Conservation (phyloP, 2,113 vertebrate species). For the Strigops habroptila region DNA sequence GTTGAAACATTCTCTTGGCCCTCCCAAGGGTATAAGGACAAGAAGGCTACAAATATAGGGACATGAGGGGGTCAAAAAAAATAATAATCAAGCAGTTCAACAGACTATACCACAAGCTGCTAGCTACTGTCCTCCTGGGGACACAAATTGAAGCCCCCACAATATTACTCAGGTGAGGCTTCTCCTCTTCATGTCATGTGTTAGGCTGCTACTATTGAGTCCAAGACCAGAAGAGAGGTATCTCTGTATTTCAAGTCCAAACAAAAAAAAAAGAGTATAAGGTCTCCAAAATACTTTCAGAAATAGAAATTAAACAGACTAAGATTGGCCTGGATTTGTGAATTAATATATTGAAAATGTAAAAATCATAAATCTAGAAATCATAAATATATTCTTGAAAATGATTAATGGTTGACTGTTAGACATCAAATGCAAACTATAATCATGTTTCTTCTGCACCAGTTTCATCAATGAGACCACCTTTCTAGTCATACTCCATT, state of each 20-base stretch:
- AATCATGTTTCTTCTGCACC: not conserved
- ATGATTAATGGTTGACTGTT: not conserved
- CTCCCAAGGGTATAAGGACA: conserved; percentile 40
- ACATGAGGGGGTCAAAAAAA: not conserved
- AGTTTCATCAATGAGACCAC: not conserved
- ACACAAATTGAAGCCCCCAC: not conserved
- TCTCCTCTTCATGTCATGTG: not conserved
- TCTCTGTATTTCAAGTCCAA: not conserved
- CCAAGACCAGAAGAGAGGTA: not conserved
- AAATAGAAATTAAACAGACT: not conserved
- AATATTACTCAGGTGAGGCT: not conserved
- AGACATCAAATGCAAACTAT: not conserved
- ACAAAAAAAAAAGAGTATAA: not conserved
- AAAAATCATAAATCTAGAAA: not conserved
- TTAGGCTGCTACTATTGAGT: not conserved
- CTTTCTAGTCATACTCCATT: not conserved
- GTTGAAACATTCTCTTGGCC: not conserved
- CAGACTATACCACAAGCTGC: conserved; percentile 4
- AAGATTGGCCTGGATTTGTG: not conserved
- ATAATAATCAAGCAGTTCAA: conserved; percentile 11
- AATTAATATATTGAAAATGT: not conserved
- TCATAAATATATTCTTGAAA: not conserved
- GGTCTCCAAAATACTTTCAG: not conserved
- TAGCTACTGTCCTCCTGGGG: conserved; percentile 26
- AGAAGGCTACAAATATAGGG: conserved; percentile 6